Evolutionary conservation across 2,888 invertebrate species (phyloP).

Genomic region (Eudemis profundana): DNA sequence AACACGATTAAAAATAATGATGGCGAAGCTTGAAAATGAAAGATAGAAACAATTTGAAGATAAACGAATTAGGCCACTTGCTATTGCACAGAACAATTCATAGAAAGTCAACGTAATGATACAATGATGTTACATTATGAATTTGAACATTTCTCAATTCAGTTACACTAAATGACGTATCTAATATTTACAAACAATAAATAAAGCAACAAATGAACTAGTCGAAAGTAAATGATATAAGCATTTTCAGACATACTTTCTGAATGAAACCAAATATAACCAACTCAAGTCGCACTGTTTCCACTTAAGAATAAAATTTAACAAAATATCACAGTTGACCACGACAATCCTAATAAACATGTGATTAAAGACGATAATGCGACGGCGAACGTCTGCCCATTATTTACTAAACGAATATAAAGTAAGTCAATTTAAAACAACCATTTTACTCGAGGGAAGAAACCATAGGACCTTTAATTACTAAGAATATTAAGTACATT

Average conservation of each 20-base stretch:
- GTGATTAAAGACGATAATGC: constrained; percentile 68
- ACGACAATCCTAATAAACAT: constrained; percentile 76
- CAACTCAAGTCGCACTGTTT: constrained; percentile 68
- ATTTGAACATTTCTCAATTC: constrained; percentile 70
- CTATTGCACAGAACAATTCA: constrained; percentile 77
- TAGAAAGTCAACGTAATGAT: constrained; percentile 54
- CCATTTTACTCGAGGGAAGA: constrained; percentile 54
- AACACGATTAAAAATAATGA: constrained; percentile 77
- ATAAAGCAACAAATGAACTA: constrained; percentile 79
- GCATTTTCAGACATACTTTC: constrained; percentile 60
- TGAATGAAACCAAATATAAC: constrained; percentile 61
- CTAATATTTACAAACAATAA: constrained; percentile 84
- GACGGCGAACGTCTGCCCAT: constrained; percentile 56
- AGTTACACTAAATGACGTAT: constrained; percentile 64
- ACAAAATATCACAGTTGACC: constrained; percentile 85
- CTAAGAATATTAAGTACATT: constrained; percentile 81
- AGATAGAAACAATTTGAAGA: constrained; percentile 56
- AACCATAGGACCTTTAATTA: constrained; percentile 59
- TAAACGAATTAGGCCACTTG: constrained; percentile 69
- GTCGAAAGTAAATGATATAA: constrained; percentile 61
- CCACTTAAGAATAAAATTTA: constrained; percentile 81
- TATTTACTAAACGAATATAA: constrained; percentile 52
- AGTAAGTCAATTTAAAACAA: constrained; percentile 50
- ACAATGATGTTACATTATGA: constrained; percentile 56
- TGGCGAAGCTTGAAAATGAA: constrained; percentile 68